Percentiles rank a stretch among this genome's conserved stretches.
Conservation (phyloP, 2,113 vertebrate genomes). For the Anseranas semipalmata region DNA sequence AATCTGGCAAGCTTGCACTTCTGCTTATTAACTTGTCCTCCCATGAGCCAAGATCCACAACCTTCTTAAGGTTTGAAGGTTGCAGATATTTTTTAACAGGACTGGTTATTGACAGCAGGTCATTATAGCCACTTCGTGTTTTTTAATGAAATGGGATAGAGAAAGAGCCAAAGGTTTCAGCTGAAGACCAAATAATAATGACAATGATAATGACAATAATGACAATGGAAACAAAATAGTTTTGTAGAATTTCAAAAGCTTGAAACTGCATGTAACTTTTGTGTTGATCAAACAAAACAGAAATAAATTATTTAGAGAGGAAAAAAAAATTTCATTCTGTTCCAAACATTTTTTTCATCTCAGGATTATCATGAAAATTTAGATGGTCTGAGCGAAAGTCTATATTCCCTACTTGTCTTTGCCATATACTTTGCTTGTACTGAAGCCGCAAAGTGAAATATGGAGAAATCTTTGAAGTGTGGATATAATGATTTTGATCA, state of each 20-base stretch:
- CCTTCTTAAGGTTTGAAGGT: slow-evolving; percentile 33
- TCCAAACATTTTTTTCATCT: not conserved
- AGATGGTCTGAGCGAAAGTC: not conserved
- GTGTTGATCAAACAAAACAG: not conserved
- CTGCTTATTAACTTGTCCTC: slow-evolving; percentile 25
- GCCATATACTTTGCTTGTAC: not conserved
- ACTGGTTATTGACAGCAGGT: not conserved
- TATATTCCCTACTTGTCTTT: not conserved
- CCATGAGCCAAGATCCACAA: not conserved
- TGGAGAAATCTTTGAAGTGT: not conserved
- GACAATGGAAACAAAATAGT: not conserved
- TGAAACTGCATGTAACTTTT: not conserved
- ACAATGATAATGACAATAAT: not conserved
- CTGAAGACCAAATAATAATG: not conserved
- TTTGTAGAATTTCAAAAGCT: not conserved
- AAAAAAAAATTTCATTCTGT: not conserved
- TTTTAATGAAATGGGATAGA: not conserved
- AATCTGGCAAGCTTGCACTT: slow-evolving; percentile 13
- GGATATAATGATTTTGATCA: not conserved
- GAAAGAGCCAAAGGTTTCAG: not conserved
- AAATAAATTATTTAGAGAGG: not conserved
- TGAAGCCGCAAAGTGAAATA: not conserved
- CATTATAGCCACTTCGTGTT: not conserved
- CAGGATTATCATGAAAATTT: not conserved
- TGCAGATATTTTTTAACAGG: not conserved